These are phyloP conservation scores for Apotomis capreana DNA, from an alignment of 2,888 invertebrate species.

Conservation along the genomic window DNA sequence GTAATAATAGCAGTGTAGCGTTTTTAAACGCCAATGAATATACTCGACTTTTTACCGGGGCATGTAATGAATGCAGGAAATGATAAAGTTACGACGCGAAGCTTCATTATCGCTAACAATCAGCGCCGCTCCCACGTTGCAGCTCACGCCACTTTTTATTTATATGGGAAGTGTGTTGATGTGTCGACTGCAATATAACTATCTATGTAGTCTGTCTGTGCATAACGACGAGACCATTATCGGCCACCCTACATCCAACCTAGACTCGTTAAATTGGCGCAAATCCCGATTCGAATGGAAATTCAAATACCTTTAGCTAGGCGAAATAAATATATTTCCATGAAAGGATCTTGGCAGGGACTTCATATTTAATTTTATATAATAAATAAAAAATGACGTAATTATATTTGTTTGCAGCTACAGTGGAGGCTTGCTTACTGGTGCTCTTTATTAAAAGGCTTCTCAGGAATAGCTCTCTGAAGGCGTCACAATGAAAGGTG, in stretches of 20 bases:
- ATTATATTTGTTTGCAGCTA: too few species aligned
- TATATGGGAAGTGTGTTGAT: constrained; percentile 36
- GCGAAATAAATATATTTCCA: background rate
- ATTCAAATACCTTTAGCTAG: background rate
- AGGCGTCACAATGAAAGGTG: background rate
- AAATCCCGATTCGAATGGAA: background rate
- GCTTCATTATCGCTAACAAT: constrained; percentile 33
- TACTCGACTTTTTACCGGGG: constrained; percentile 17
- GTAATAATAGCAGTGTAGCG: too few species aligned
- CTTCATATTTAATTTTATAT: background rate
- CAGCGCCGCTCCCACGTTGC: constrained; percentile 29
- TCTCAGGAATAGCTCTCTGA: background rate
- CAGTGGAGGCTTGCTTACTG: too few species aligned
- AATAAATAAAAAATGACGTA: too few species aligned
- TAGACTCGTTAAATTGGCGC: background rate
- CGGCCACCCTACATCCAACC: constrained; percentile 1
- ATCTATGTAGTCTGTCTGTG: background rate
- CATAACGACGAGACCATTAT: constrained; percentile 14
- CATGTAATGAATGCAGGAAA: constrained; percentile 29
- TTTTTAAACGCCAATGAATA: background rate
- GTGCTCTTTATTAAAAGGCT: background rate
- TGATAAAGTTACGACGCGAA: constrained; percentile 23
- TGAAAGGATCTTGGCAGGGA: background rate
- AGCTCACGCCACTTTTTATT: constrained; percentile 22
- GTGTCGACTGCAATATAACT: constrained; percentile 10